These are phyloP conservation scores for Staurois parvus DNA, from an alignment of 2,797 vertebrate species.

Conservation along the genomic window DNA sequence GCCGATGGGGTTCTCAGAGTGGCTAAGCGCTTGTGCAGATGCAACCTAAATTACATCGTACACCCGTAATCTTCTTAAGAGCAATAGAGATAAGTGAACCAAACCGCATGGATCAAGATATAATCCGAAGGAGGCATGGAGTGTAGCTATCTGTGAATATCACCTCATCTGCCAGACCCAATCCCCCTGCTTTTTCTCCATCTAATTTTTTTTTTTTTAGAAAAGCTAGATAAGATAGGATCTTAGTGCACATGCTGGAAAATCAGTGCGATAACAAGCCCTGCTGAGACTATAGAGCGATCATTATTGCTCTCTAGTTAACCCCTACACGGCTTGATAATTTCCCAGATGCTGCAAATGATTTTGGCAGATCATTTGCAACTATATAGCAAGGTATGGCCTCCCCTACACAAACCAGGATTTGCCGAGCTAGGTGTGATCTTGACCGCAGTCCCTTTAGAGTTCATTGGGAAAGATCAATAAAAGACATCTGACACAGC, in stretches of 20 bases:
- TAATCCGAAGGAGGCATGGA: not conserved
- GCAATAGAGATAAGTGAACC: not conserved
- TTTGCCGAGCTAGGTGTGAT: not conserved
- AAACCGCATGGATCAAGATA: not conserved
- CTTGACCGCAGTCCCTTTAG: not conserved
- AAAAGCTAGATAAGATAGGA: not conserved
- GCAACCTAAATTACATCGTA: too few relatives aligned
- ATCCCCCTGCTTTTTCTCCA: not conserved
- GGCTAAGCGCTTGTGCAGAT: too few relatives aligned
- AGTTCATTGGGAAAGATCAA: conserved; percentile 8
- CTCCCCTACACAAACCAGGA: not conserved
- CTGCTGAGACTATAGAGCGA: not conserved
- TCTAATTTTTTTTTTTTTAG: not conserved
- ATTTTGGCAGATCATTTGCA: not conserved
- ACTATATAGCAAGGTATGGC: not conserved
- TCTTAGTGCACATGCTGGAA: not conserved
- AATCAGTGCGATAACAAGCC: not conserved
- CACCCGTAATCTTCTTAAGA: not conserved
- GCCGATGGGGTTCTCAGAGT: too few relatives aligned
- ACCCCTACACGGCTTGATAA: not conserved
- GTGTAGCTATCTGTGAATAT: not conserved
- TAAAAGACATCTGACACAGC: conserved; percentile 12
- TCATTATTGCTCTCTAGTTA: not conserved
- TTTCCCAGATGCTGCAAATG: not conserved
- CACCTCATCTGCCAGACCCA: not conserved